Evolutionary conservation across 2,113 vertebrate genomes (phyloP).

Genomic region (Alces alces): DNA sequence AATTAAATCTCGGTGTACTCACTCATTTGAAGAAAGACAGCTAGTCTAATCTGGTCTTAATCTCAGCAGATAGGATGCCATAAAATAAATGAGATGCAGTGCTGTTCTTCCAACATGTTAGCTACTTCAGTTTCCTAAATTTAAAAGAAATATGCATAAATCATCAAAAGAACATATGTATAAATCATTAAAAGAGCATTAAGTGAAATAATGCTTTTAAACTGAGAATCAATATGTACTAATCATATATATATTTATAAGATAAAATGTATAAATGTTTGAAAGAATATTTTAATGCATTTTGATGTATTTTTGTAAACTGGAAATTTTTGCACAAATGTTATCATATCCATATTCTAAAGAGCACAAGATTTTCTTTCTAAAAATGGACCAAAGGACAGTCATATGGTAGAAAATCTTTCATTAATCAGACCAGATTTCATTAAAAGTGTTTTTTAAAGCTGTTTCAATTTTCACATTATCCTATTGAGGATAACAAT

Average conservation of each 20-base stretch:
- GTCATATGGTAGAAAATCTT: background rate
- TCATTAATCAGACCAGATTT: background rate
- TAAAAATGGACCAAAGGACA: constrained; percentile 2
- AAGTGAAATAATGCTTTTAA: constrained; percentile 12
- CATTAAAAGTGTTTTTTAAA: background rate
- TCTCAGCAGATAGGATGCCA: background rate
- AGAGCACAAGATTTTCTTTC: constrained; percentile 7
- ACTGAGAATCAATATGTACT: background rate
- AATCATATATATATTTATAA: background rate
- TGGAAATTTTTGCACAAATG: background rate
- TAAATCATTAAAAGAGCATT: constrained; percentile 4
- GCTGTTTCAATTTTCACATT: constrained; percentile 23
- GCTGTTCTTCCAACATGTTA: background rate
- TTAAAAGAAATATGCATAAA: background rate
- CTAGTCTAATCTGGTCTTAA: background rate
- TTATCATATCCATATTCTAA: background rate
- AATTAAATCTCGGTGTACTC: background rate
- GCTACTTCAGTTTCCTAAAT: background rate
- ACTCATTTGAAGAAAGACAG: background rate
- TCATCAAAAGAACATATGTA: background rate
- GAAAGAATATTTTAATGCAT: background rate
- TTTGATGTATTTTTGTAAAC: background rate
- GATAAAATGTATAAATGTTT: background rate
- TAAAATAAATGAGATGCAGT: background rate
- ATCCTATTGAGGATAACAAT: constrained; percentile 5